These are phyloP conservation scores for Heloderma charlesbogerti DNA, from an alignment of 2,113 vertebrate genomes.

Conservation along the genomic window DNA sequence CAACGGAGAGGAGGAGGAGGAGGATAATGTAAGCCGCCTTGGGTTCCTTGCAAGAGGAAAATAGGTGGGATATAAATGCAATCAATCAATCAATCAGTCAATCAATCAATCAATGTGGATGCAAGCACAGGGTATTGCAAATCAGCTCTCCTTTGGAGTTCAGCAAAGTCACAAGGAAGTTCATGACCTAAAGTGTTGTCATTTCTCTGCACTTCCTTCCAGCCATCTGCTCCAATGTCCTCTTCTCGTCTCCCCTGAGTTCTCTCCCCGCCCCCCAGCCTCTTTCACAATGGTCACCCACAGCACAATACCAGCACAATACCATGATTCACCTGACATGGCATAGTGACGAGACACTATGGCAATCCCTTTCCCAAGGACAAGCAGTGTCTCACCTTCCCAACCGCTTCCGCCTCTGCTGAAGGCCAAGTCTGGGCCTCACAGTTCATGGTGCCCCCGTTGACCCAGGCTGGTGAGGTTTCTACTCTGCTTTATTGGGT, in stretches of 20 bases:
- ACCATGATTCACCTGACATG: constrained; percentile 17
- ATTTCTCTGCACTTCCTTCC: constrained; percentile 37
- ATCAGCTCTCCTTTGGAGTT: constrained; percentile 34
- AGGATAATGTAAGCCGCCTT: too few relatives aligned
- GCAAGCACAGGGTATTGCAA: neutral
- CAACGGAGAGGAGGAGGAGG: too few relatives aligned
- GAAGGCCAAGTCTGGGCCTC: neutral
- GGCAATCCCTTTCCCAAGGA: constrained; percentile 55
- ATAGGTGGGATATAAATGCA: too few relatives aligned
- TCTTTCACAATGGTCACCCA: constrained; percentile 53
- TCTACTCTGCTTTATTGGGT: fast-evolving
- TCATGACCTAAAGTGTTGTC: constrained; percentile 47
- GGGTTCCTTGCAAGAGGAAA: too few relatives aligned
- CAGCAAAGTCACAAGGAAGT: constrained; percentile 40
- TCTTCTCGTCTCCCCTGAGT: neutral
- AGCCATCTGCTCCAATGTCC: constrained; percentile 11
- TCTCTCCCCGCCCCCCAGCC: neutral
- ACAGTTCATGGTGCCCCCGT: neutral
- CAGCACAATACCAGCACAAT: constrained; percentile 49
- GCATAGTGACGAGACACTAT: neutral
- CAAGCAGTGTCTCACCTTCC: constrained; percentile 39
- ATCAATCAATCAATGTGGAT: too few relatives aligned
- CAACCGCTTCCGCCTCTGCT: neutral
- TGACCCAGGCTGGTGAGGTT: neutral
- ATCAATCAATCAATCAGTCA: too few relatives aligned